A percentile compares a stretch with the other conserved stretches of the same genome.
Evolutionary conservation across 2,113 vertebrate genomes (phyloP).

Genomic region (Archilochus colubris): DNA sequence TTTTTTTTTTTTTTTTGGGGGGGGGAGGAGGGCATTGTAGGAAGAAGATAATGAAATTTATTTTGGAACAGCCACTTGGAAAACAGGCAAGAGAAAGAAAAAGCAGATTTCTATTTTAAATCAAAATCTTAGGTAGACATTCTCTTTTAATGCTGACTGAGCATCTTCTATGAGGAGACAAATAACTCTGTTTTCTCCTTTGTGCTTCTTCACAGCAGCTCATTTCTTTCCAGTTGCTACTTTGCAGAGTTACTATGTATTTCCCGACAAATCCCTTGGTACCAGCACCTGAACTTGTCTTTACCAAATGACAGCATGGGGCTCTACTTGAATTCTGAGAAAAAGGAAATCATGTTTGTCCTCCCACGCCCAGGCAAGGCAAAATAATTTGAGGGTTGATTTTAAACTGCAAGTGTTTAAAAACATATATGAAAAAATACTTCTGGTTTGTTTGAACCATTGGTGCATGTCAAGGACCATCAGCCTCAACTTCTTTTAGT

Average conservation of each 20-base stretch:
- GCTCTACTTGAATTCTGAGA: neutral
- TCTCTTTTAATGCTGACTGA: neutral
- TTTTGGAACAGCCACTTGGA: neutral
- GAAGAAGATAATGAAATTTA: neutral
- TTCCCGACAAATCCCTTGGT: neutral
- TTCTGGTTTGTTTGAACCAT: slow-evolving; percentile 18
- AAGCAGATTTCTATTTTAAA: neutral
- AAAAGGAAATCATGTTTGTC: neutral
- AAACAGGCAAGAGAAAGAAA: neutral
- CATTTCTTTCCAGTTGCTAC: neutral
- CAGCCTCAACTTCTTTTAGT: neutral
- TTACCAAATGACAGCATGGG: neutral
- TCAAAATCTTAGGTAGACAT: neutral
- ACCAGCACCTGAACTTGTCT: neutral
- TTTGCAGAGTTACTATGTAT: neutral
- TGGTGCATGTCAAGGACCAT: neutral
- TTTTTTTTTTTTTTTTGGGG: too few species aligned
- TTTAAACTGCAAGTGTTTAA: neutral
- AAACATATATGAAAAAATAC: neutral
- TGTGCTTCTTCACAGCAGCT: neutral
- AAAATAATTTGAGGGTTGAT: neutral
- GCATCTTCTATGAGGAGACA: neutral
- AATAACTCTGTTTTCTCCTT: neutral
- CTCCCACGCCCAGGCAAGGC: neutral
- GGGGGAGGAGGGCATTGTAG: neutral